These are phyloP conservation scores for Choreutis nemorana DNA, from an alignment of 2,888 invertebrate species.

Conservation along the genomic window DNA sequence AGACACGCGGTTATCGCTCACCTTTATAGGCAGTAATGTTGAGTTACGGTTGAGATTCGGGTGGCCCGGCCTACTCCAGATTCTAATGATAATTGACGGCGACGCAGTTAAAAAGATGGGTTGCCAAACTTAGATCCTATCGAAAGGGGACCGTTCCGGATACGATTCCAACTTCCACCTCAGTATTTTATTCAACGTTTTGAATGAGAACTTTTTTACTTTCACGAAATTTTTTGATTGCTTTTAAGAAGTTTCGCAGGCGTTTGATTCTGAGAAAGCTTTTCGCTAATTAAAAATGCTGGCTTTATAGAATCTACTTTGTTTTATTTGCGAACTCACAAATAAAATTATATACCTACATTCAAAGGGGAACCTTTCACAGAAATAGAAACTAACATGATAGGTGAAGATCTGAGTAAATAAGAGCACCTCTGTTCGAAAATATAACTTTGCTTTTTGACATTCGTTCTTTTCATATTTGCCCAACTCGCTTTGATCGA, in stretches of 20 bases:
- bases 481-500: too few species aligned
- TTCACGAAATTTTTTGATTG: conserved; percentile 21
- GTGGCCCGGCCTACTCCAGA: conserved; percentile 28
- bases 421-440: conserved; percentile 14
- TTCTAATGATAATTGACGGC: conserved; percentile 57
- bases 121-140: conserved; percentile 45
- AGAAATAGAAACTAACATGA: conserved; percentile 16
- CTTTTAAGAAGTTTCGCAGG: conserved; percentile 19
- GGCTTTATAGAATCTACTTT: conserved; percentile 1
- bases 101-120: conserved; percentile 48
- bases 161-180: conserved; percentile 14
- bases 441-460: conserved; percentile 7
- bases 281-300: conserved; percentile 11
- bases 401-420: conserved; percentile 22
- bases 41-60: conserved; percentile 40
- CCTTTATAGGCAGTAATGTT: conserved; percentile 60
- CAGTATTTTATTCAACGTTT: conserved; percentile 19
- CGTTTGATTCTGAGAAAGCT: conserved; percentile 12
- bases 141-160: conserved; percentile 18
- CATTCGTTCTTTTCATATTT: too few species aligned
- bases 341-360: too few species aligned
- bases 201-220: conserved; percentile 21
- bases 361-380: conserved; percentile 12
- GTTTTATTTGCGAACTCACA: too few species aligned
- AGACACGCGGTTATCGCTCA: conserved; percentile 49